Conservation (phyloP, 30 jellyfish, hydroid and myxozoan species). For the Turritopsis dohrnii region DNA sequence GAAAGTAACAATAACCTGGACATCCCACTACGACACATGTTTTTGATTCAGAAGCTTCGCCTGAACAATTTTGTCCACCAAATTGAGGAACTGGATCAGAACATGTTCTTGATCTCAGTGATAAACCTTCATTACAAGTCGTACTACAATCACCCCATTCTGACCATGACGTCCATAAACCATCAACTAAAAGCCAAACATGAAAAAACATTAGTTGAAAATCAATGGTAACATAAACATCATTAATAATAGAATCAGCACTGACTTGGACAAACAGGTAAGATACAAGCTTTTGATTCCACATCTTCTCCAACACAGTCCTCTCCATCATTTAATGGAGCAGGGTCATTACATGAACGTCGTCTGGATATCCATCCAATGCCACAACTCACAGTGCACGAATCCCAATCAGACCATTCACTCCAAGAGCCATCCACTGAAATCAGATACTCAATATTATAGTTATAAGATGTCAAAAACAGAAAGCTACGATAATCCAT, state of each 20-base stretch:
- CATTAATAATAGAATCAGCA: too few species aligned
- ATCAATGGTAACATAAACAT: too few species aligned
- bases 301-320: neutral
- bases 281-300: neutral
- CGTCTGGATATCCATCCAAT: neutral
- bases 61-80: slow-evolving; percentile 75
- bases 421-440: neutral
- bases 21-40: slow-evolving; percentile 67
- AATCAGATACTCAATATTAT: neutral
- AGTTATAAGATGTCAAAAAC: neutral
- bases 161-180: slow-evolving; percentile 60
- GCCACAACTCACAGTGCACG: neutral
- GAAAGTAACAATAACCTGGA: neutral
- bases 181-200: slow-evolving; percentile 63
- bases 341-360: neutral
- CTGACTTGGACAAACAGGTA: neutral
- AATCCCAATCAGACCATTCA: neutral
- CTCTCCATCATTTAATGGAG: neutral
- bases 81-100: slow-evolving; percentile 60
- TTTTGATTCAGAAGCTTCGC: slow-evolving; percentile 53
- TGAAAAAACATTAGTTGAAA: too few species aligned
- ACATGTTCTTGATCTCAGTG: slow-evolving; percentile 59
- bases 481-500: too few species aligned
- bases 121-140: slow-evolving; percentile 60
- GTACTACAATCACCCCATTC: slow-evolving; percentile 71